phyloP scores from a whole-genome alignment of 2,888 invertebrate species.

The Limnephilus marmoratus region DNA sequence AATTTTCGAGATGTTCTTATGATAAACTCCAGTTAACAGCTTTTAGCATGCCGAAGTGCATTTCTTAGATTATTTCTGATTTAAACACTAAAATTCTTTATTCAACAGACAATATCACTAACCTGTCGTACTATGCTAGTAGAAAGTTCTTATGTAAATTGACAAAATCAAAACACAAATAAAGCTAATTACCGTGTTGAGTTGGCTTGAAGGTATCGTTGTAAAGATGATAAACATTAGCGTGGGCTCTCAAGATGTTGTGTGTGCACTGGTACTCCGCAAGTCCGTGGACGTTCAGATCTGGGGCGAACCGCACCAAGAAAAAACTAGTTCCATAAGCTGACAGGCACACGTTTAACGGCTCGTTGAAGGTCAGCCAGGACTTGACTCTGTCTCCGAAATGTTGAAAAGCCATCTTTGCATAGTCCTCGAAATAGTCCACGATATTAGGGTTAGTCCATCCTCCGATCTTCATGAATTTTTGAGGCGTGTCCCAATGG shows the following conservation, averaged over 20 bases:
- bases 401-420: conserved; percentile 74
- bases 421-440: conserved; percentile 80
- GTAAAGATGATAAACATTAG: conserved; percentile 79
- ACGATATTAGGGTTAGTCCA: conserved; percentile 81
- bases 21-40: too few relatives aligned
- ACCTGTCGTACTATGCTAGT: too few relatives aligned
- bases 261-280: conserved; percentile 81
- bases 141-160: too few relatives aligned
- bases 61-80: too few relatives aligned
- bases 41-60: too few relatives aligned
- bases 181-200: conserved; percentile 67
- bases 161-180: background rate
- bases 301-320: conserved; percentile 74
- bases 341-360: conserved; percentile 73
- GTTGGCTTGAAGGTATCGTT: conserved; percentile 68
- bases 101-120: too few relatives aligned
- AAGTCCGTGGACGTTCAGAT: conserved; percentile 74
- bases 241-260: conserved; percentile 82
- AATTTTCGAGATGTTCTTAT: too few relatives aligned
- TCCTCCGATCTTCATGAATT: conserved; percentile 71
- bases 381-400: conserved; percentile 75
- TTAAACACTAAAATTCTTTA: too few relatives aligned
- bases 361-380: conserved; percentile 84
- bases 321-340: conserved; percentile 73
- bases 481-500: too few relatives aligned